phyloP scores from a whole-genome alignment of 2,113 vertebrate species.

The Cynopterus brachyotis region DNA sequence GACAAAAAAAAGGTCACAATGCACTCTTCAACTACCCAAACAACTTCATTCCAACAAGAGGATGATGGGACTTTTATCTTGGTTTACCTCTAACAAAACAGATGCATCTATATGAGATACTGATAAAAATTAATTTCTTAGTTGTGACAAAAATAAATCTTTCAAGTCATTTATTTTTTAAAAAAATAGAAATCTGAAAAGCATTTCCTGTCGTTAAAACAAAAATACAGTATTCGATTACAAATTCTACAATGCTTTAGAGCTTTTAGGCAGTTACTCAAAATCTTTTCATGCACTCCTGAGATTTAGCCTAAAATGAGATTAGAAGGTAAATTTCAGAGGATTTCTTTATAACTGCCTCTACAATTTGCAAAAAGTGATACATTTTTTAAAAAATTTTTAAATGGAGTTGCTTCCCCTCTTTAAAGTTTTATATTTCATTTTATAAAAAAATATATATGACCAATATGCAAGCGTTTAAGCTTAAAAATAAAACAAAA shows the following conservation, averaged over 20 bases:
- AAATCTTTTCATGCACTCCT: not conserved
- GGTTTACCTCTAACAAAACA: not conserved
- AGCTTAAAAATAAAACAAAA: constrained; percentile 27
- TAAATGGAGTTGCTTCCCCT: not conserved
- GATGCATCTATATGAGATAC: not conserved
- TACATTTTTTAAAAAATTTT: constrained; percentile 10
- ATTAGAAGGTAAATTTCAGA: constrained; percentile 30
- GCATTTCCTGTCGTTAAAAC: not conserved
- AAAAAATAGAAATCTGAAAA: constrained; percentile 1
- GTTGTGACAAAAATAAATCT: not conserved
- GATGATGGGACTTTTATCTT: not conserved
- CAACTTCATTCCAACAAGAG: not conserved
- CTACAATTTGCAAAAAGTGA: constrained; percentile 18
- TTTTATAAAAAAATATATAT: not conserved
- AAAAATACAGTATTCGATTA: constrained; percentile 38
- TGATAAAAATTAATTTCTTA: not conserved
- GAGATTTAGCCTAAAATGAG: constrained; percentile 35
- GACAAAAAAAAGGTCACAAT: not conserved
- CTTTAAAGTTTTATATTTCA: constrained; percentile 35
- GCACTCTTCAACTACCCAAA: not conserved
- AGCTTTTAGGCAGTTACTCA: not conserved
- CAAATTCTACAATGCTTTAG: not conserved
- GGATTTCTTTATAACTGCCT: not conserved
- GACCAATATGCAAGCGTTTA: not conserved
- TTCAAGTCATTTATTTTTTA: constrained; percentile 10